Evolutionary conservation across 1,140 invertebrate genomes (phyloP).

Genomic region (Coenobita brevimanus): DNA sequence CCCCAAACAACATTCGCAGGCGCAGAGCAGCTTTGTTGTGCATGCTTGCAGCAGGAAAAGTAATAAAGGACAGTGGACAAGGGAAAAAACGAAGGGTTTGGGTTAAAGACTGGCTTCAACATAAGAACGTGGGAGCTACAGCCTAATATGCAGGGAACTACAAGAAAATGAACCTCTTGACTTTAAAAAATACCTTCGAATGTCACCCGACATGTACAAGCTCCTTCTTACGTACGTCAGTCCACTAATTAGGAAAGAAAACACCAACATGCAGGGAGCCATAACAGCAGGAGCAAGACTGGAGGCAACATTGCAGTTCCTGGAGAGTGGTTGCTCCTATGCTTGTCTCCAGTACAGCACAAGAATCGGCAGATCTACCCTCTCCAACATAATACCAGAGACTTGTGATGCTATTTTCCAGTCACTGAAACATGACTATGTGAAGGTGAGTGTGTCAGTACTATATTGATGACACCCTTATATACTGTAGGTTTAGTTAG

Average conservation of each 20-base stretch:
- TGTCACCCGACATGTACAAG: background rate
- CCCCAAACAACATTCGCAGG: background rate
- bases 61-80: background rate
- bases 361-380: no score
- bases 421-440: no score
- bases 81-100: background rate
- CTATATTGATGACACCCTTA: no score
- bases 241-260: background rate
- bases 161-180: background rate
- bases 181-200: background rate
- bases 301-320: background rate
- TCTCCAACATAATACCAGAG: no score
- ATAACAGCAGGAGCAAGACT: background rate
- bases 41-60: background rate
- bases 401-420: no score
- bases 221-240: background rate
- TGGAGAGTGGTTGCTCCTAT: no score
- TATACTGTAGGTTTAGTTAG: no score
- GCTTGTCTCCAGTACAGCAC: no score
- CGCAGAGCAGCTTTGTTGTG: slow-evolving; percentile 4
- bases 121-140: background rate
- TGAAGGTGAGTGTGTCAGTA: no score
- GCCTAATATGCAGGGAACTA: background rate
- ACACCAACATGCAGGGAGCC: background rate
- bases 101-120: background rate